phyloP scores from a whole-genome alignment of 1,140 invertebrate genomes.

The Scaptomyza hsui region DNA sequence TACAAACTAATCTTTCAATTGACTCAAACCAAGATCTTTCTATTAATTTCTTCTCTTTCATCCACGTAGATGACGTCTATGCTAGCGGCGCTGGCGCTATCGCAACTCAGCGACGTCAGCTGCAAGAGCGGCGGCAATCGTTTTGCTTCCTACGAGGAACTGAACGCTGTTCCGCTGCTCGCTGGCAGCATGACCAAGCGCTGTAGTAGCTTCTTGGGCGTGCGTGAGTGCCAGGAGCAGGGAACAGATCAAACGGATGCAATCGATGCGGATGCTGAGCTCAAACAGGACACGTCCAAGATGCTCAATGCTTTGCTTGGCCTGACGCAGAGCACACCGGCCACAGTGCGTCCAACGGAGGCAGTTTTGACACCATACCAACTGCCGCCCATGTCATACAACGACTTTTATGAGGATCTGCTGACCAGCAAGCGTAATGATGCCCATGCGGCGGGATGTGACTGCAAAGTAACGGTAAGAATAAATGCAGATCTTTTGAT shows the following conservation, averaged over 20 bases:
- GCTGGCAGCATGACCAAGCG: constrained; percentile 13
- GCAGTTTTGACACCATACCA: constrained; percentile 49
- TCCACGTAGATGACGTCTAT: constrained; percentile 51
- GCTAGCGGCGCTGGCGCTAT: constrained; percentile 60
- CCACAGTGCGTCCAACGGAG: constrained; percentile 32
- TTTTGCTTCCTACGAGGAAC: constrained; percentile 49
- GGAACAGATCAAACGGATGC: background rate
- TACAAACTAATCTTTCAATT: too few relatives aligned
- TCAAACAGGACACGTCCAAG: constrained; percentile 41
- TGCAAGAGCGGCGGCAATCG: constrained; percentile 27
- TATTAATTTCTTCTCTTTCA: background rate
- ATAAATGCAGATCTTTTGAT: background rate
- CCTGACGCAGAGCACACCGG: constrained; percentile 10
- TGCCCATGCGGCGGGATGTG: constrained; percentile 70
- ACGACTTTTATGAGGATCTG: constrained; percentile 74
- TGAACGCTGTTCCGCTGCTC: constrained; percentile 9
- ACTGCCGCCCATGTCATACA: constrained; percentile 64
- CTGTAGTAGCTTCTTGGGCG: constrained; percentile 24
- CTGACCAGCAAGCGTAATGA: constrained; percentile 61
- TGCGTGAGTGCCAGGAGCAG: constrained; percentile 31
- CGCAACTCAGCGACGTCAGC: constrained; percentile 47
- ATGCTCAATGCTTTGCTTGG: constrained; percentile 61
- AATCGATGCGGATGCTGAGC: background rate
- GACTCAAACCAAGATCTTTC: too few relatives aligned
- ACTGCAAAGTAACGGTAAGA: constrained; percentile 80